Evolutionary conservation across 2,797 vertebrate genomes (phyloP), one percentile per base, ranked within the genome.

Genomic region (Sebastes ruberrimus): DNA sequence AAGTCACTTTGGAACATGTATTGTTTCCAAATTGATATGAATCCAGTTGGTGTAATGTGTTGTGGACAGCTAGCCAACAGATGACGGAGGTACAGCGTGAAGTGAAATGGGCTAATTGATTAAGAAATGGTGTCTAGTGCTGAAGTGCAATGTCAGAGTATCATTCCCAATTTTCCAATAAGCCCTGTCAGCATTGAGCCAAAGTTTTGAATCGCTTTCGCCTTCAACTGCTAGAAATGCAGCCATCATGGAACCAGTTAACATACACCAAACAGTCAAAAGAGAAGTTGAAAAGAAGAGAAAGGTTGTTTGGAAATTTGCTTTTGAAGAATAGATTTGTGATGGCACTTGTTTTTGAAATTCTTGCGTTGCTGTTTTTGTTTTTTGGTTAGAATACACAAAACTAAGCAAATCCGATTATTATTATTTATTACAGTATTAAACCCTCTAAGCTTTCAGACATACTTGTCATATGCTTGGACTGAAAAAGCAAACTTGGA

Each of bases 31-130:
- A 68, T 66, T 72, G 57, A 75, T 77, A 67, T 67, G 62, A 67
- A 59, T 81, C 71, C 76, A 78, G 76, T 66, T 78, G 68, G 67
- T 84, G 57, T 81, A 56, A 75, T 85, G 78, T 53, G 35, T 71
- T 84, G 22, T 64, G 28, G 18, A 85, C 52, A 6, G 5, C 59
- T 13, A 38, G 75, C 76, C 77, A 87, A 52, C 35, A 68, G 27
- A 89, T 88, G 78, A 79, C 62, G 59, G 57, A 74, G 42, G 61
- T 63, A 46, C 63, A 66, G 68, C 66, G 69, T 84, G 73, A 71
- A 78, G 30, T 61, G 49, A 84, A 76, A 88, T 33, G 10, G 10
- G 5, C 10, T 83, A 84, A 89, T 80, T 83, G 9, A 83, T 90
- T 78, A 61, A 78, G 60, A 78, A 85, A 86, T 55, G 30, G 38